Conservation (phyloP, 1,140 invertebrate genomes). For the Bombus soroeensis region DNA sequence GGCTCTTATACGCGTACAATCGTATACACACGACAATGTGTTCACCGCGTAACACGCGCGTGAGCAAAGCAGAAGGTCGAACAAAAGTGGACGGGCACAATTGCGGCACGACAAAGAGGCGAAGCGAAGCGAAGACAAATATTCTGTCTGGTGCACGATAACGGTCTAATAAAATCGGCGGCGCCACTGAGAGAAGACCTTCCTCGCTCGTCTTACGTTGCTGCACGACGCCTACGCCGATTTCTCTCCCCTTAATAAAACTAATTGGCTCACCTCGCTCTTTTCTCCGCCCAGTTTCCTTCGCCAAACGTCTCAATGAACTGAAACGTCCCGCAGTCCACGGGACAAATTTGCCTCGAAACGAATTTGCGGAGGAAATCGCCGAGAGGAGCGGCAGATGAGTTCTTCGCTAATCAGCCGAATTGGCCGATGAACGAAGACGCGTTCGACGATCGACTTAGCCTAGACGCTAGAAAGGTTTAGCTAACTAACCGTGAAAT, state of each 20-base stretch:
- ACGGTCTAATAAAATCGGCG: slow-evolving; percentile 70
- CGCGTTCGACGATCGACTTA: neutral
- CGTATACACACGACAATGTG: neutral
- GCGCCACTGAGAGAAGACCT: slow-evolving; percentile 53
- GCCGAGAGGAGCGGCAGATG: neutral
- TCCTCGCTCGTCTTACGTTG: slow-evolving; percentile 44
- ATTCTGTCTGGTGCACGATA: slow-evolving; percentile 63
- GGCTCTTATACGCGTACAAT: neutral
- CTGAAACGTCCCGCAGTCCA: neutral
- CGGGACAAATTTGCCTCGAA: slow-evolving; percentile 3
- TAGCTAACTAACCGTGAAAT: slow-evolving; percentile 34
- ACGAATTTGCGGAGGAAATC: slow-evolving; percentile 3
- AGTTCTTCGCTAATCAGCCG: neutral
- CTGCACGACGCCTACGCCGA: slow-evolving; percentile 9
- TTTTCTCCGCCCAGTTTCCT: slow-evolving; percentile 20
- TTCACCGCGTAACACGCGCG: neutral
- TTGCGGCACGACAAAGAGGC: slow-evolving; percentile 34
- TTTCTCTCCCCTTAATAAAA: slow-evolving; percentile 52
- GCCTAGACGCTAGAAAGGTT: neutral
- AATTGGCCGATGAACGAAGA: neutral
- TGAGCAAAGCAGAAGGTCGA: slow-evolving; percentile 29
- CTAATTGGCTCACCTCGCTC: slow-evolving; percentile 55
- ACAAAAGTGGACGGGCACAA: slow-evolving; percentile 4
- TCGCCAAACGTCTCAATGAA: slow-evolving; percentile 18
- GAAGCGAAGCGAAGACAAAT: slow-evolving; percentile 59